Evolutionary conservation across 2,888 invertebrate species (phyloP).

Genomic region (Microctonus brassicae): DNA sequence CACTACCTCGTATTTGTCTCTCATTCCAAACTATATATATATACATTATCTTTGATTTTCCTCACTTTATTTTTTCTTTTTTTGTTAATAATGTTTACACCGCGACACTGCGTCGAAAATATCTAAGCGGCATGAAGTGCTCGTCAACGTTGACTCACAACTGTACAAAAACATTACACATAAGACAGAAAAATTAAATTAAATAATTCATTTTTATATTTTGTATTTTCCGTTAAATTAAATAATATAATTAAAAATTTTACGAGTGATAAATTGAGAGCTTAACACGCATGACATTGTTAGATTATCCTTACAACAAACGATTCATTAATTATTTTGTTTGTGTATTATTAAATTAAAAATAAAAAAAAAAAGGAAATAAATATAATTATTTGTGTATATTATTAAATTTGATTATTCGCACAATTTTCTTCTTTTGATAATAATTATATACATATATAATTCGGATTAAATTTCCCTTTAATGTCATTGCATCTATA

Average conservation of each 20-base stretch:
- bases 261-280: background rate
- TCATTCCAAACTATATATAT: conserved; percentile 1
- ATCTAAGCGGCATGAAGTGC: conserved; percentile 3
- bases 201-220: background rate
- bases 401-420: background rate
- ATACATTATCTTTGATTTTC: conserved; percentile 5
- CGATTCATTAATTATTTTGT: background rate
- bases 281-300: background rate
- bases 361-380: background rate
- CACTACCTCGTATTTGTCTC: conserved; percentile 17
- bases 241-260: background rate
- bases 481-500: background rate
- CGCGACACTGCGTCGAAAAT: conserved; percentile 8
- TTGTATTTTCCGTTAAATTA: too few species aligned
- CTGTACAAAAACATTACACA: too few species aligned
- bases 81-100: background rate
- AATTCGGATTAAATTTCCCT: background rate
- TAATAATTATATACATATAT: too few species aligned
- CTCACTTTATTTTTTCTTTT: background rate
- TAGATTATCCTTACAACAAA: background rate
- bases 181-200: too few species aligned
- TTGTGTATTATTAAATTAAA: background rate
- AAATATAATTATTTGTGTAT: too few species aligned
- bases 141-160: too few species aligned
- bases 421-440: too few species aligned